Evolutionary conservation across 2,888 invertebrate genomes (phyloP), one percentile per base, ranked within the genome.

Genomic region (Willowsia nigromaculata): DNA sequence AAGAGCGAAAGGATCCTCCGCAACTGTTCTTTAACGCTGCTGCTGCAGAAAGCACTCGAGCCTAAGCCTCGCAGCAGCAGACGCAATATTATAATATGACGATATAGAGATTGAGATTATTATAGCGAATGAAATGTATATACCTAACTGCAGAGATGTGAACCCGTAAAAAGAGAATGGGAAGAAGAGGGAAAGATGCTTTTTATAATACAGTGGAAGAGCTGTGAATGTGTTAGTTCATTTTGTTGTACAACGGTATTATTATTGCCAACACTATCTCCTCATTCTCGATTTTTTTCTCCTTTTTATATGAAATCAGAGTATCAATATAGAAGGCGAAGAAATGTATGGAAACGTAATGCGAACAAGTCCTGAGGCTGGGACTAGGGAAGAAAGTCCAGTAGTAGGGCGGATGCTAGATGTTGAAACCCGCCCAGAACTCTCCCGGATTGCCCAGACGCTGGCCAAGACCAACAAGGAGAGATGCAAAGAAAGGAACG

Each of bases 381-480:
- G 91, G 90, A 90, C 88, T 90, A 86, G 90, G 90, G 89, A 90
- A 90, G 89, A 89, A 90, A 85, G 89, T 89, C 90, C 90, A 90
- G 90, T 90, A 88, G 80, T 84, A 86, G 89, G 88, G 89, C 90
- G 91, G 91, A 91, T 90, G 91, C 88, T 90, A 89, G 90, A 85
- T 91, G 91, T 91, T 91, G 91, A 88, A 90, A 90, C 91, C 90
- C 92, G 92, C 92, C 92, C 90, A 82, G 87, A 90, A 91, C 78
- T 91, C 91, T 90, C 91, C 84, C 88, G 88, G 88, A 88, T 88
- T 88, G 88, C 88, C 84, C 88, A 88, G 88, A 88, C 88, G 88
- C 88, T 88, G 88, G 88, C 88, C 84, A 78, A 88, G 84, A 88
- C 88, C 88, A 88, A 88, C 88, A 88, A 84, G 88, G 83, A 33